These are phyloP conservation scores for Chloroclysta siterata DNA, from an alignment of 2,888 invertebrate genomes.

Conservation along the genomic window DNA sequence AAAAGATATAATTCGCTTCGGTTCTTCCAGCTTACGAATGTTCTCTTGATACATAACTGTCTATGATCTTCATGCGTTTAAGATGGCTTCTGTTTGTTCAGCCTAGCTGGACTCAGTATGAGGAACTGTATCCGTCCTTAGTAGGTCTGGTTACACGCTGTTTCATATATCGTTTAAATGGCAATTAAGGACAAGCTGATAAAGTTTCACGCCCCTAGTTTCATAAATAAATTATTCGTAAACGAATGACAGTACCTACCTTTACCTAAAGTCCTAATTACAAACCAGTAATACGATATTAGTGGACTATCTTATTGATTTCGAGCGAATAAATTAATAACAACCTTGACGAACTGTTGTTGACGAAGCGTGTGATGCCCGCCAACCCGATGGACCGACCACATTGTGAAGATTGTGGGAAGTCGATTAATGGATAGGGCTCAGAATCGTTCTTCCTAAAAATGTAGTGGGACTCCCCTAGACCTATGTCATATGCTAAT, in stretches of 20 bases:
- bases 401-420: no score
- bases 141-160: background rate
- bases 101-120: background rate
- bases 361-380: no score
- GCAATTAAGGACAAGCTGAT: conserved; percentile 9
- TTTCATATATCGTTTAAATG: background rate
- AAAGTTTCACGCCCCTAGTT: background rate
- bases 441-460: no score
- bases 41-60: no score
- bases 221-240: conserved; percentile 6
- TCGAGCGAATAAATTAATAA: background rate
- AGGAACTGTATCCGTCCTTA: background rate
- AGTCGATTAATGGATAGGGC: no score
- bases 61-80: no score
- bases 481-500: no score
- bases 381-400: no score
- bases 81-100: background rate
- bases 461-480: no score
- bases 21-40: no score
- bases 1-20: no score
- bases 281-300: background rate
- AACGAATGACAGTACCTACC: background rate
- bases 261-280: background rate
- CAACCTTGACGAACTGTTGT: background rate
- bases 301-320: background rate